A percentile compares a stretch with the other conserved stretches of the same genome.
These are phyloP conservation scores for Calameuta filiformis DNA, from an alignment of 2,888 invertebrate genomes.

Conservation along the genomic window DNA sequence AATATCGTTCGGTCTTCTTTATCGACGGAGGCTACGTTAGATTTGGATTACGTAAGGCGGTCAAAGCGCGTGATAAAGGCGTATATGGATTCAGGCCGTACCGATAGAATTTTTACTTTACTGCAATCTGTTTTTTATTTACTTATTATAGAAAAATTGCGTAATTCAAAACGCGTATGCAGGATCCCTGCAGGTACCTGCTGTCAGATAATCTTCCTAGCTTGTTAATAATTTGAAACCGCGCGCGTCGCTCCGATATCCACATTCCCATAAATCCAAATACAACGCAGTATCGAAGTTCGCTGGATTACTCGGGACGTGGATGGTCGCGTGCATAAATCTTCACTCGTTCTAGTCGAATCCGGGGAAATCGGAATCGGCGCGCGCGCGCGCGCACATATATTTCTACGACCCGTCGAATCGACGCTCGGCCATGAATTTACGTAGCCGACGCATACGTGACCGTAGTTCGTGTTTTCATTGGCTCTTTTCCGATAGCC, in stretches of 20 bases:
- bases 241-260: not conserved
- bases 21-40: not conserved
- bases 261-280: not conserved
- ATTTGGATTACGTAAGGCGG: not conserved
- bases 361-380: not conserved
- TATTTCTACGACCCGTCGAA: not conserved
- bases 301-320: not conserved
- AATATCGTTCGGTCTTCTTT: not conserved
- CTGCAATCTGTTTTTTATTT: not conserved
- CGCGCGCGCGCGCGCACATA: not conserved
- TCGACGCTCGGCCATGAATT: not conserved
- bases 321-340: not conserved
- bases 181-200: not conserved
- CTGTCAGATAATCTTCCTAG: not conserved
- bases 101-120: not conserved
- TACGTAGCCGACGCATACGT: not conserved
- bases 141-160: too few relatives aligned
- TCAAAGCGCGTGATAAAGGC: not conserved
- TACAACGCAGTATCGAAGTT: not conserved
- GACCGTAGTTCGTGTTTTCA: not conserved
- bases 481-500: not conserved
- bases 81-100: not conserved
- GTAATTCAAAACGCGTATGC: not conserved
- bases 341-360: not conserved
- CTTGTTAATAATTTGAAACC: constrained; percentile 1